Conservation (phyloP, 2,797 vertebrate species). For the Anguilla megastoma region DNA sequence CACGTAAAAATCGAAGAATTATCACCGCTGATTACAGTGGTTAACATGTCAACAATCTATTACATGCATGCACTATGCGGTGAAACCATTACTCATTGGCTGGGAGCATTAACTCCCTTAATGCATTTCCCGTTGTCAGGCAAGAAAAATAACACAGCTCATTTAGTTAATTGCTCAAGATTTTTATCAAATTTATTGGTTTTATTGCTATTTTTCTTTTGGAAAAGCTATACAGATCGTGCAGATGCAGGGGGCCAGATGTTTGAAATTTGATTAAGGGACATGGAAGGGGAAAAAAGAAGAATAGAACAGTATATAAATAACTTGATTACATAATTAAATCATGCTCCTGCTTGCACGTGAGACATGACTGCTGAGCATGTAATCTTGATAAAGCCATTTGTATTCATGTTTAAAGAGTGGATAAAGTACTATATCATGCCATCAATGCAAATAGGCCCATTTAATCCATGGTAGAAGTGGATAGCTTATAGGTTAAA, state of each 20-base stretch:
- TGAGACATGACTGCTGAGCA: conserved; percentile 17
- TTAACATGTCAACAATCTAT: conserved; percentile 31
- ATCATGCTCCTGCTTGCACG: conserved; percentile 10
- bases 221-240: conserved; percentile 43
- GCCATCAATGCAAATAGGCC: conserved; percentile 26
- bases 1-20: conserved; percentile 33
- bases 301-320: conserved; percentile 33
- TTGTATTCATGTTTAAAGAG: conserved; percentile 28
- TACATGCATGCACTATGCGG: conserved; percentile 7
- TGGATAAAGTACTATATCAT: background rate
- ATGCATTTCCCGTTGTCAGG: conserved; percentile 50
- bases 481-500: background rate
- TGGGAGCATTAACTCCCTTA: conserved; percentile 40
- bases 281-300: background rate
- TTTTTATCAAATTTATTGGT: conserved; percentile 56
- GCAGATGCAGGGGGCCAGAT: conserved; percentile 37
- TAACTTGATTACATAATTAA: conserved; percentile 37
- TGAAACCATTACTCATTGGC: conserved; percentile 29
- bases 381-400: conserved; percentile 38
- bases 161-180: conserved; percentile 61
- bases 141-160: conserved; percentile 56
- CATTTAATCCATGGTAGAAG: background rate
- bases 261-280: conserved; percentile 35
- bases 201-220: conserved; percentile 53
- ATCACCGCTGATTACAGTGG: conserved; percentile 24